Percentiles rank a stretch among this genome's conserved stretches.
phyloP scores from a whole-genome alignment of 1,140 invertebrate species.

The Sweltsa coloradensis region DNA sequence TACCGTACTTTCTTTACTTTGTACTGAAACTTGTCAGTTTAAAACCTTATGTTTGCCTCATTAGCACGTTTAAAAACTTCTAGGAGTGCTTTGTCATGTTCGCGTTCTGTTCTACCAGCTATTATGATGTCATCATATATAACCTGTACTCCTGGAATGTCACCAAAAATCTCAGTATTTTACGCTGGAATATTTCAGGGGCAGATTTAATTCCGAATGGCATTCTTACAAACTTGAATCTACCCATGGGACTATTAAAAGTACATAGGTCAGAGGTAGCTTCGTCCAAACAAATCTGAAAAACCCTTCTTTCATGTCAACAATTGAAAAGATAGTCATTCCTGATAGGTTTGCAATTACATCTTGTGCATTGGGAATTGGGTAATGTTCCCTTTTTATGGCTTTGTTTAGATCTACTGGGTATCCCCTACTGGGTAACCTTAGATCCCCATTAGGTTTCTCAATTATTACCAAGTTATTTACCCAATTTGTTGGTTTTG shows the following conservation, averaged over 20 bases:
- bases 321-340: conserved; percentile 18
- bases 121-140: conserved; percentile 29
- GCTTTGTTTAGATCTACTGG: conserved; percentile 24
- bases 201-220: conserved; percentile 29
- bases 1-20: conserved; percentile 6
- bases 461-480: conserved; percentile 26
- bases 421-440: conserved; percentile 31
- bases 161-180: conserved; percentile 17
- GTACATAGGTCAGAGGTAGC: conserved; percentile 28
- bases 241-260: conserved; percentile 32
- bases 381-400: conserved; percentile 29
- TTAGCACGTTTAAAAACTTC: background rate
- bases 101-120: background rate
- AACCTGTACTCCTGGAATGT: conserved; percentile 22
- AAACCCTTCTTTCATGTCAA: conserved; percentile 22
- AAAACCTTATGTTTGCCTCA: background rate
- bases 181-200: conserved; percentile 22
- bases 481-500: conserved; percentile 26
- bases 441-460: conserved; percentile 25
- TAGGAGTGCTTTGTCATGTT: background rate
- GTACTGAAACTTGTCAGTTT: background rate
- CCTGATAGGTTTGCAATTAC: conserved; percentile 25
- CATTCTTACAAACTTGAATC: conserved; percentile 26
- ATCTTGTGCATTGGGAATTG: conserved; percentile 30
- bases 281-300: conserved; percentile 29